phyloP scores from a whole-genome alignment of 2,888 invertebrate species.

The Morpho achilles region DNA sequence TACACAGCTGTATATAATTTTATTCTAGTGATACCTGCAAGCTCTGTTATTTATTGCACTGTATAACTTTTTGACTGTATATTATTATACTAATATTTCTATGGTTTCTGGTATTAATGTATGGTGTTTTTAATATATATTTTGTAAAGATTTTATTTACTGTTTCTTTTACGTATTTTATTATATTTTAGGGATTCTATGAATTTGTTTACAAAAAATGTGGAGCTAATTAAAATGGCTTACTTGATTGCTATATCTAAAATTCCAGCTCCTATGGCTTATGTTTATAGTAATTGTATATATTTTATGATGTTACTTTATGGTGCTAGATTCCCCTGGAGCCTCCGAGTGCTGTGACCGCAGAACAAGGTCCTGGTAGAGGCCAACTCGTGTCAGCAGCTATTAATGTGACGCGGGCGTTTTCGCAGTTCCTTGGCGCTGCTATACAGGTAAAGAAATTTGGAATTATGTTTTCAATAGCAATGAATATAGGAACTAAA shows the following conservation, averaged over 20 bases:
- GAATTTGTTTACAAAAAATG: neutral
- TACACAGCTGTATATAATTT: no score
- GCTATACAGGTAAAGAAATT: conserved; percentile 82
- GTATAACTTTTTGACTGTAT: no score
- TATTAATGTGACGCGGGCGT: conserved; percentile 87
- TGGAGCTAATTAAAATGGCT: neutral
- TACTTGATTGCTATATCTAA: neutral
- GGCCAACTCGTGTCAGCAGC: conserved; percentile 84
- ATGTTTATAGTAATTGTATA: neutral
- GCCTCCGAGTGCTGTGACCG: conserved; percentile 61
- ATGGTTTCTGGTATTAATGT: no score
- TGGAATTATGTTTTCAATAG: conserved; percentile 3
- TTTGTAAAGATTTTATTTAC: no score
- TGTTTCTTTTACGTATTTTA: no score
- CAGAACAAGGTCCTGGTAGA: conserved; percentile 58
- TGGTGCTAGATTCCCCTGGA: conserved; percentile 65
- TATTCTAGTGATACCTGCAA: no score
- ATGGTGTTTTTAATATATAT: no score
- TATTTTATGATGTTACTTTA: conserved; percentile 13
- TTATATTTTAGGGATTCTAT: no score
- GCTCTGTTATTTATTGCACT: no score
- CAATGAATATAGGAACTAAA: no score
- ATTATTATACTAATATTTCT: no score
- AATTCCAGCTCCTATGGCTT: neutral
- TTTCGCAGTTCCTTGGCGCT: conserved; percentile 87